Evolutionary conservation across 2,113 vertebrate genomes (phyloP).

Genomic region (Pelmatolapia mariae): DNA sequence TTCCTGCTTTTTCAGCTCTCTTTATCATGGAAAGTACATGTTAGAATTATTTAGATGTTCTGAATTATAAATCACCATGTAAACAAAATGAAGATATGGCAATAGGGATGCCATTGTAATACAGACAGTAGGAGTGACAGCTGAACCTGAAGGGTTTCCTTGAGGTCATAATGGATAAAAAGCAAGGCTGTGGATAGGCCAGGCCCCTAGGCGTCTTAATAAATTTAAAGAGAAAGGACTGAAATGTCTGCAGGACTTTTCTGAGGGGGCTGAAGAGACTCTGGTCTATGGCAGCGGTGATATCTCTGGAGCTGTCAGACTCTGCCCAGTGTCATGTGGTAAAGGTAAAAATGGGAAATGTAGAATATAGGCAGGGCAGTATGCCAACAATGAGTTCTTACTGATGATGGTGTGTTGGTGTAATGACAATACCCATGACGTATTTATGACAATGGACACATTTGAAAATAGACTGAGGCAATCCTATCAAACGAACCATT

Average conservation of each 20-base stretch:
- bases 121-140: neutral
- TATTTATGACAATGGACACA: neutral
- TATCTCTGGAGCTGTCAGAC: neutral
- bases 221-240: neutral
- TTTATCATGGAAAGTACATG: neutral
- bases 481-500: neutral
- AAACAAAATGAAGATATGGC: neutral
- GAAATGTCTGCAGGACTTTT: slow-evolving; percentile 17
- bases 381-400: neutral
- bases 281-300: neutral
- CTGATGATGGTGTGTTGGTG: neutral
- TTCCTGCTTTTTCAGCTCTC: neutral
- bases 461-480: neutral
- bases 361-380: neutral
- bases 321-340: neutral
- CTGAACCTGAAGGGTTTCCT: neutral
- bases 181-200: neutral
- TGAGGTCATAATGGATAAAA: slow-evolving; percentile 3
- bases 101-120: neutral
- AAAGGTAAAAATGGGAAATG: neutral
- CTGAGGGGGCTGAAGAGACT: neutral
- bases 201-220: slow-evolving; percentile 16
- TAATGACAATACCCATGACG: neutral
- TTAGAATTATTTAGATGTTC: neutral
- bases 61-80: neutral